Evolutionary conservation across 2,113 vertebrate species (phyloP), one percentile per base, ranked within the genome.

Genomic region (Mungos mungo): DNA sequence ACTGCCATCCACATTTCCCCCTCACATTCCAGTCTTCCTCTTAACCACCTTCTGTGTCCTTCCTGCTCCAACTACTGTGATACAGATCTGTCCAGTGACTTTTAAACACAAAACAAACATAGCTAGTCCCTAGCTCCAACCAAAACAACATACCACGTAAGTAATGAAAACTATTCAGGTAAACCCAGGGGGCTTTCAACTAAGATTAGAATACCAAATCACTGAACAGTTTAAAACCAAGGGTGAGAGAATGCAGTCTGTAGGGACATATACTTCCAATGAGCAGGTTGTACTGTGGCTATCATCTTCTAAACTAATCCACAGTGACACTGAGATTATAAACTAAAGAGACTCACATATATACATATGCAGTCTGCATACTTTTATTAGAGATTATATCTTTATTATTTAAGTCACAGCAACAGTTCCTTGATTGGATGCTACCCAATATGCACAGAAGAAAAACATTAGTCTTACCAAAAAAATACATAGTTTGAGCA

Each of bases 101-200:
- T 95, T 83, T 91, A 96, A 94, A 95, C 38, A 96, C 38, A 87
- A 96, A 95, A 94, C 63, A 41, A 88, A 79, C 23, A 72, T 16
- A 90, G n/a, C 52, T 50, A 76, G 50, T 38, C n/a, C 65, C 84
- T 65, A 87, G 25, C 38, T 76, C 71, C 63, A 95, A 84, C 21
- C 19, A 79, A 96, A 90, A 81, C 35, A 31, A 76, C 19, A 71
- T 3, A 68, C 7, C 50, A 77, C 35, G 0, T 80, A 96, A 93
- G 16, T 27, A 93, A 81, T 25, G 50, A 76, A 95, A 95, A 80
- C 68, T 77, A 93, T 71, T 72, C 16, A 89, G 8, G 52, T 84
- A 93, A 96, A 95, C 16, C 21, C 83, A 89, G 50, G 16, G 13
- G n/a, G 60, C 52, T 45, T 90, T 95, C 92, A 93, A 82, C 35